Conservation (phyloP, 2,888 invertebrate genomes). For the Sceliomorpha sp. region DNA sequence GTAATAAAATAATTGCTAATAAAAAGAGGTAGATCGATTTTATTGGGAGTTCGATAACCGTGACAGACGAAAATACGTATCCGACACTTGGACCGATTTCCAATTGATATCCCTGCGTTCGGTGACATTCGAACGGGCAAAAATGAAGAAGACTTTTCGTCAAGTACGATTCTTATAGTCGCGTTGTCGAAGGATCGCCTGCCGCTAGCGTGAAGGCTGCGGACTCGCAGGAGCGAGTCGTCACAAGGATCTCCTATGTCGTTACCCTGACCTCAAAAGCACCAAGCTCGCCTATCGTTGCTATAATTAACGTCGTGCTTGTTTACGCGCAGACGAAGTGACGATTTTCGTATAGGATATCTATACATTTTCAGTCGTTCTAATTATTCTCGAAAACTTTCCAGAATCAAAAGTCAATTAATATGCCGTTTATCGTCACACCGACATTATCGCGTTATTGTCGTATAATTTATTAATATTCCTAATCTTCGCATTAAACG, state of each 20-base stretch:
- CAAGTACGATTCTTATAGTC: slow-evolving; percentile 26
- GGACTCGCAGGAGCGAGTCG: slow-evolving; percentile 62
- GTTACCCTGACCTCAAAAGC: slow-evolving; percentile 77
- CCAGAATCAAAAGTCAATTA: too few relatives aligned
- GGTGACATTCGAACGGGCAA: slow-evolving; percentile 1
- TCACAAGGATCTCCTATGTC: slow-evolving; percentile 68
- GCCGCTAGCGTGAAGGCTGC: slow-evolving; percentile 39
- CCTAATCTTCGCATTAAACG: too few relatives aligned
- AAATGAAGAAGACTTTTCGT: slow-evolving; percentile 22
- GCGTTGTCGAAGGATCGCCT: slow-evolving; percentile 59
- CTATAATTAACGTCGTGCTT: slow-evolving; percentile 54
- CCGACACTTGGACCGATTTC: too few relatives aligned
- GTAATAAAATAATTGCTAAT: too few relatives aligned
- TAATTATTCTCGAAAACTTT: slow-evolving; percentile 11
- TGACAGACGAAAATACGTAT: not conserved
- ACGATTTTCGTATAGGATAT: too few relatives aligned
- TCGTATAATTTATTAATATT: too few relatives aligned
- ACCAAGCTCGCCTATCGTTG: slow-evolving; percentile 60
- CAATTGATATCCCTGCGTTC: too few relatives aligned
- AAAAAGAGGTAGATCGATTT: too few relatives aligned
- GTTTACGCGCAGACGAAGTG: slow-evolving; percentile 40
- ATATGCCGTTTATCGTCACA: too few relatives aligned
- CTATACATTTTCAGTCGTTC: too few relatives aligned
- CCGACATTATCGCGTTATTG: too few relatives aligned
- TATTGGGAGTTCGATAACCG: too few relatives aligned